Evolutionary conservation across 1,140 invertebrate genomes (phyloP), one percentile per base, ranked within the genome.

Genomic region (Apolygus lucorum): DNA sequence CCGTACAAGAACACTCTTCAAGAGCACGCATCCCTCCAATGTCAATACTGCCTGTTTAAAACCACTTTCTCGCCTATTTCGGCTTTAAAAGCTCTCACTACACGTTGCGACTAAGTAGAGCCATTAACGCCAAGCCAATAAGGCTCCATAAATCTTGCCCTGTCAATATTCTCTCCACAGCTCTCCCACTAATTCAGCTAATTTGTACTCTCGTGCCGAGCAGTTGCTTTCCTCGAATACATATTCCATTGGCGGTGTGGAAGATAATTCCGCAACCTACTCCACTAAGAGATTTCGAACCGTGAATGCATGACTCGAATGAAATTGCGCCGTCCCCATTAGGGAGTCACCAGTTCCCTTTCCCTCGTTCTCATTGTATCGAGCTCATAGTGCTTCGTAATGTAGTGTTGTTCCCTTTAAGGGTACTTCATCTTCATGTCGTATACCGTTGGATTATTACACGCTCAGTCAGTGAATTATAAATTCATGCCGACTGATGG

Each of bases 131-230:
- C 54, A 24, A 13, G 54, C 54, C 54, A 59, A 59, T 59, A 59
- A 59, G 54, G 54, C 54, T 59, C 22, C 54, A 59, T 59, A 59
- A 59, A 59, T 59, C 54, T 13, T 24, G 54, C 54, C 22, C 54
- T 59, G 54, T 59, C 54, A 59, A 59, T 59, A 59, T 59, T 4
- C 54, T 21, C 13, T 4, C 54, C 54, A 22, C 54, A 49, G n/a
- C 34, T 8, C 34, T 42, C 34, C 34, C 22, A 21, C 54, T 21
- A 59, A 59, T 59, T 59, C 54, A 4, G 54, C 22, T 59, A 59
- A 59, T 59, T 59, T 22, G 54, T 14, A 4, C 54, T 59, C 34
- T 42, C 34, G 4, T 42, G 34, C 17, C 34, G 34, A 42, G 34
- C 34, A 42, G 34, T 42, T 42, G 34, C 34, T 42, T 42, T 42